Conservation (phyloP, 2,113 vertebrate species). For the Misgurnus mizolepis region DNA sequence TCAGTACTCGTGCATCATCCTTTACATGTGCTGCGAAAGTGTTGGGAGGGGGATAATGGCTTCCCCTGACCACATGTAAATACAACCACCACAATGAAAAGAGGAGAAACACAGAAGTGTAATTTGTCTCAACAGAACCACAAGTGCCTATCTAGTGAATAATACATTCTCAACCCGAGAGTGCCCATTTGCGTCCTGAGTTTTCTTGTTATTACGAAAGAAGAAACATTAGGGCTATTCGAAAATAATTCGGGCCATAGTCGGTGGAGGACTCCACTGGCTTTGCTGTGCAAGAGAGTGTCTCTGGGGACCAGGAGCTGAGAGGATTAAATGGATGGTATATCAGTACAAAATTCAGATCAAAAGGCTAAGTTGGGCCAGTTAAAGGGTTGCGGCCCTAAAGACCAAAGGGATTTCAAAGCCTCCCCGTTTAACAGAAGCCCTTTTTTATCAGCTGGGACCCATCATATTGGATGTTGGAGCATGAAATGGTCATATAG, state of each 20-base stretch:
- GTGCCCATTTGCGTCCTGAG: conserved; percentile 67
- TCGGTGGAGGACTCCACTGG: conserved; percentile 46
- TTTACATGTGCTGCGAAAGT: conserved; percentile 25
- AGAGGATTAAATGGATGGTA: conserved; percentile 61
- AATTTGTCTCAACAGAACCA: conserved; percentile 67
- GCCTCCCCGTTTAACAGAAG: conserved; percentile 70
- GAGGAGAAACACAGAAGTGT: conserved; percentile 47
- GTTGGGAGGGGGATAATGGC: conserved; percentile 20
- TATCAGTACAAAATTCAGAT: conserved; percentile 63
- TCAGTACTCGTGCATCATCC: conserved; percentile 48
- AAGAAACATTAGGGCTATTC: conserved; percentile 68
- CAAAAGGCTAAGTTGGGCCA: conserved; percentile 67
- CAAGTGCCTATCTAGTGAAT: conserved; percentile 65
- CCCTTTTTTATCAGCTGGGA: conserved; percentile 65
- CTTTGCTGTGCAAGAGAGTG: conserved; percentile 19
- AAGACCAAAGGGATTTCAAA: conserved; percentile 71
- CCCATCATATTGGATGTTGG: conserved; percentile 66
- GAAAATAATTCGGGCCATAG: conserved; percentile 22
- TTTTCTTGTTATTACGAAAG: conserved; percentile 63
- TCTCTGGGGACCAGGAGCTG: conserved; percentile 54
- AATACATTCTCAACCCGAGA: conserved; percentile 61
- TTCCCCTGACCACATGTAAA: conserved; percentile 42
- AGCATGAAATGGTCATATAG: conserved; percentile 65
- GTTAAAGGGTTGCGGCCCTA: conserved; percentile 60
- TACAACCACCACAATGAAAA: conserved; percentile 41